Base-by-base conservation (phyloP, 2,888 invertebrate species). In the Prenolepis imparis region DNA sequence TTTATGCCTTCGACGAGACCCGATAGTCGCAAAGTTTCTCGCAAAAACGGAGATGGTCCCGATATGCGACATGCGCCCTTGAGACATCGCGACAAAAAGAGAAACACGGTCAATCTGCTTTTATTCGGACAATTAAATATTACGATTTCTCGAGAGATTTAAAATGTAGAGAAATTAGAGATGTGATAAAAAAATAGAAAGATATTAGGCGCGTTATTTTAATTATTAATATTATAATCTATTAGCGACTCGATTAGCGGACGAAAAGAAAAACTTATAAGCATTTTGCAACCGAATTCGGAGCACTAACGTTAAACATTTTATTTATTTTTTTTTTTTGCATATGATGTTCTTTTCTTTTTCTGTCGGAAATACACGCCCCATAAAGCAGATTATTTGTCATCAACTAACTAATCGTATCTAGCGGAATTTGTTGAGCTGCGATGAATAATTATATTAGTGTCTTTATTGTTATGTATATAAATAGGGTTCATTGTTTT, bases 401-500 rank as follows among this genome's bases (percentile, higher is more conserved):
- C n/a, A 48, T 48, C 48, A 6, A 48, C 6, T 48, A 48, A 18
- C 48, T 59, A 18, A n/a, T 8, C 18, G 36, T 36, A 64, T 55
- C 48, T n/a, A 8, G 0, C 11, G 11, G 2, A 5, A 3, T 24
- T 66, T 66, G 39, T 75, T 12, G 24, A 8, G 8, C 5, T 18
- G n/a, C 6, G 39, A 18, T 28, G 36, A 75, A 15, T 66, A 8
- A 36, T n/a, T 66, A 8, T 15, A 8, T 6, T 15, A 68, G 18
- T 18, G 28, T 61, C 12, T 4, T 36, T 52, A 48, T 52, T 73
- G 41, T 73, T 61, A 8, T 75, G 36, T 70, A 55, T 12, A 59
- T 72, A 59, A 73, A 41, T 36, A 48, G 11, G 21, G 39, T 48
- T 52, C n/a, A 24, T 66, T 75, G 32, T 67, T 77, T 55, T 57